These are phyloP conservation scores for Epistrophe eligans DNA, from an alignment of 2,888 invertebrate genomes.

Conservation along the genomic window DNA sequence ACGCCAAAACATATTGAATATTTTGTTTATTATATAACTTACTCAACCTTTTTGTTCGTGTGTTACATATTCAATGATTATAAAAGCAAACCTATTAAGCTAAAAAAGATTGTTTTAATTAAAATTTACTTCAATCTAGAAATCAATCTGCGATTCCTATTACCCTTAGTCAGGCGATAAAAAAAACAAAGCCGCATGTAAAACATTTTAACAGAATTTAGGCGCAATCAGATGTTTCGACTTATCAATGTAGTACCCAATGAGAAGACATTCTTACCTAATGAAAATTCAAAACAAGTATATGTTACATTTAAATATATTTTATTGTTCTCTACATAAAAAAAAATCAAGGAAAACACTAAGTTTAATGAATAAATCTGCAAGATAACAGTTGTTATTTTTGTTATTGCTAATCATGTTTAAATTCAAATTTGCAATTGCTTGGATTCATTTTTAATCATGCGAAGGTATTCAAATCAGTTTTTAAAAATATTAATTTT, in stretches of 20 bases:
- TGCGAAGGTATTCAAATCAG: slow-evolving; percentile 34
- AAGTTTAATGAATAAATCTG: slow-evolving; percentile 25
- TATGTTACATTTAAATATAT: slow-evolving; percentile 64
- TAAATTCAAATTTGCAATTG: slow-evolving; percentile 20
- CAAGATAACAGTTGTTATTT: not conserved
- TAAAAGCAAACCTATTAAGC: not conserved
- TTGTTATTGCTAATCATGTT: slow-evolving; percentile 15
- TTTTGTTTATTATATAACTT: not conserved
- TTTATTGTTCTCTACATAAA: slow-evolving; percentile 68
- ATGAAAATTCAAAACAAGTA: not conserved
- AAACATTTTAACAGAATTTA: not conserved
- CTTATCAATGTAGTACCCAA: not conserved
- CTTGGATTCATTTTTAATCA: slow-evolving; percentile 18
- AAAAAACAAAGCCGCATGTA: not conserved
- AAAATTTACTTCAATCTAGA: not conserved
- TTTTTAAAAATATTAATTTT: slow-evolving; percentile 26
- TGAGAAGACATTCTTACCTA: not conserved
- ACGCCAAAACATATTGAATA: not conserved
- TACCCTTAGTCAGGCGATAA: not conserved
- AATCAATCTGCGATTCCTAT: not conserved
- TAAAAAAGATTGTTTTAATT: not conserved
- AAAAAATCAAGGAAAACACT: slow-evolving; percentile 39
- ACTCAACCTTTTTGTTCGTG: not conserved
- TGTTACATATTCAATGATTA: not conserved
- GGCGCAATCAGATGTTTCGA: not conserved